Evolutionary conservation across 2,113 vertebrate species (phyloP).

Genomic region (Ciconia maguari): DNA sequence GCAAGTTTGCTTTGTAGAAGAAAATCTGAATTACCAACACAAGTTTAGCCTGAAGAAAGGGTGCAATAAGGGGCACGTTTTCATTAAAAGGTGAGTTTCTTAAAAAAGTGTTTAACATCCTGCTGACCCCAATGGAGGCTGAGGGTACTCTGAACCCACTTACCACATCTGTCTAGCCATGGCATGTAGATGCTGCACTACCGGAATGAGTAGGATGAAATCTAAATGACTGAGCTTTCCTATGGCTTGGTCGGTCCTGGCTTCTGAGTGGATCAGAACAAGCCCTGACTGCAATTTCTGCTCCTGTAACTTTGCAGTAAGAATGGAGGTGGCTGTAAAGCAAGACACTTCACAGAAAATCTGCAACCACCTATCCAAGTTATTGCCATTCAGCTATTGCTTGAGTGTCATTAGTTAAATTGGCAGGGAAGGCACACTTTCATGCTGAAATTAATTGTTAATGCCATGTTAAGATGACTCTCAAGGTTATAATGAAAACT

Average conservation of each 20-base stretch:
- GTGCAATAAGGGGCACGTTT: neutral
- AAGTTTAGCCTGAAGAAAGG: neutral
- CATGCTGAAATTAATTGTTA: conserved; percentile 30
- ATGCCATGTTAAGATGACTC: neutral
- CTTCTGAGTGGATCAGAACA: neutral
- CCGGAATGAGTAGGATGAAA: neutral
- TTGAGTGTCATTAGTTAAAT: neutral
- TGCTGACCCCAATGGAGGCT: neutral
- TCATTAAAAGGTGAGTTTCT: neutral
- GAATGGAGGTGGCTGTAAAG: neutral
- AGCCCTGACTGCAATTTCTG: neutral
- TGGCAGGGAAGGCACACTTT: conserved; percentile 13
- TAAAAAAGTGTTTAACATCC: neutral
- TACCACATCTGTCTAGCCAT: neutral
- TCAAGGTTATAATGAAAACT: conserved; percentile 25
- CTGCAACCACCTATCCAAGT: neutral
- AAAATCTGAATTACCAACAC: neutral
- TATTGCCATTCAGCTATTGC: neutral
- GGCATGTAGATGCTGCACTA: neutral
- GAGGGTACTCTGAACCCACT: neutral
- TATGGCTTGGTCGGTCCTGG: neutral
- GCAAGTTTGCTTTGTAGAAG: neutral
- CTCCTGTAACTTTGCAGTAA: neutral
- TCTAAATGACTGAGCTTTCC: neutral
- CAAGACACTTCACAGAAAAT: neutral